A percentile compares a stretch with the other conserved stretches of the same genome.
These are phyloP conservation scores for Neria commutata DNA, from an alignment of 2,888 invertebrate species.

Conservation along the genomic window DNA sequence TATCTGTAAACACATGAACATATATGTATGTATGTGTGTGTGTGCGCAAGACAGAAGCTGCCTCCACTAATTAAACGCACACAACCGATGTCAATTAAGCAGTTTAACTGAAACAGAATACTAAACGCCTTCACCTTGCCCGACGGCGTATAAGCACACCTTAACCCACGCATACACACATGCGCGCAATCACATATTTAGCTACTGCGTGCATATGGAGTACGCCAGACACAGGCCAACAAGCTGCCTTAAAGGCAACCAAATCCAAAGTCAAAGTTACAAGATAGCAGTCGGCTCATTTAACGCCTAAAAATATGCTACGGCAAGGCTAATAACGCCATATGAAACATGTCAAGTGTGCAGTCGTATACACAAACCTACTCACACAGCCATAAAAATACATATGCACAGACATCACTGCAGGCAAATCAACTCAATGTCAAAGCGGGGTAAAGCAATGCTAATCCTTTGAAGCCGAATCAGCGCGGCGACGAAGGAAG, in stretches of 20 bases:
- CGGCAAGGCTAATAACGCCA: background rate
- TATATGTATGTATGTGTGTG: no score
- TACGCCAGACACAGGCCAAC: background rate
- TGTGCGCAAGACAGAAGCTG: no score
- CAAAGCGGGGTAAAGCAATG: background rate
- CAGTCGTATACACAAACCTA: background rate
- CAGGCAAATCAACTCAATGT: background rate
- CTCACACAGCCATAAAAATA: no score
- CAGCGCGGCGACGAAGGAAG: no score
- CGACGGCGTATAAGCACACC: background rate
- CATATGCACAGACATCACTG: no score
- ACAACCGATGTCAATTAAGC: constrained; percentile 9
- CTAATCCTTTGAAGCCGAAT: no score
- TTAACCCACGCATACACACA: background rate
- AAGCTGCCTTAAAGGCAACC: background rate
- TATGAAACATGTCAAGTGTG: background rate
- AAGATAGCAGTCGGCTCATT: background rate
- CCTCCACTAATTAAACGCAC: background rate
- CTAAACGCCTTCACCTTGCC: constrained; percentile 5
- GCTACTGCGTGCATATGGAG: background rate
- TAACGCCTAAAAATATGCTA: constrained; percentile 13
- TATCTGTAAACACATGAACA: no score
- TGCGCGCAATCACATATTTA: background rate
- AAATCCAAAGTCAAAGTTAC: background rate
- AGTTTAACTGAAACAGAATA: constrained; percentile 7